Evolutionary conservation across 2,797 vertebrate genomes (phyloP).

Genomic region (Sebastiscus tertius): DNA sequence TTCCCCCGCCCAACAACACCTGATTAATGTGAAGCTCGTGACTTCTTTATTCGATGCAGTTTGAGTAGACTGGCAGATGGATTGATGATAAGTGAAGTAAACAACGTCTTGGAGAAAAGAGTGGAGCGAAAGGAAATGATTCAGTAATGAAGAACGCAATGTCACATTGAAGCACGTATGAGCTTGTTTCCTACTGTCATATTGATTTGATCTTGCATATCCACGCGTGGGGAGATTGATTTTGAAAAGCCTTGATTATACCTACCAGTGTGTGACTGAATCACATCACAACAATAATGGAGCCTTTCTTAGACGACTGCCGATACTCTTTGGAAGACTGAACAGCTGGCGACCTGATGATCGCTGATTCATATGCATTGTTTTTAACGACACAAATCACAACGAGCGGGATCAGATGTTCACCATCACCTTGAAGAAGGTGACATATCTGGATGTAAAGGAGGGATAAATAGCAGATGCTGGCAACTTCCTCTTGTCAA

Average conservation of each 20-base stretch:
- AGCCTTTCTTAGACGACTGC: not conserved
- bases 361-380: slow-evolving; percentile 26
- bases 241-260: slow-evolving; percentile 63
- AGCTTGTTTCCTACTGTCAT: slow-evolving; percentile 53
- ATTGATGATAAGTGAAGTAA: slow-evolving; percentile 19
- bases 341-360: slow-evolving; percentile 39
- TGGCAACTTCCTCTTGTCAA: slow-evolving; percentile 25
- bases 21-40: slow-evolving; percentile 66
- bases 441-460: slow-evolving; percentile 4
- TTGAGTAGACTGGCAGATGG: slow-evolving; percentile 15
- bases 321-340: not conserved
- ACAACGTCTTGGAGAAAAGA: not conserved
- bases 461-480: slow-evolving; percentile 12
- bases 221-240: slow-evolving; percentile 38
- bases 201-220: slow-evolving; percentile 61
- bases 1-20: slow-evolving; percentile 42
- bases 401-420: slow-evolving; percentile 20
- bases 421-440: slow-evolving; percentile 28
- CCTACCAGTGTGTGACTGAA: slow-evolving; percentile 12
- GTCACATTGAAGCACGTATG: not conserved
- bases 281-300: slow-evolving; percentile 14
- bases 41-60: slow-evolving; percentile 54
- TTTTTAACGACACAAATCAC: slow-evolving; percentile 50
- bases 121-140: not conserved
- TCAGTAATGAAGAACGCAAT: not conserved